Conservation (phyloP, 2,797 vertebrate genomes). For the Acanthornis magna region DNA sequence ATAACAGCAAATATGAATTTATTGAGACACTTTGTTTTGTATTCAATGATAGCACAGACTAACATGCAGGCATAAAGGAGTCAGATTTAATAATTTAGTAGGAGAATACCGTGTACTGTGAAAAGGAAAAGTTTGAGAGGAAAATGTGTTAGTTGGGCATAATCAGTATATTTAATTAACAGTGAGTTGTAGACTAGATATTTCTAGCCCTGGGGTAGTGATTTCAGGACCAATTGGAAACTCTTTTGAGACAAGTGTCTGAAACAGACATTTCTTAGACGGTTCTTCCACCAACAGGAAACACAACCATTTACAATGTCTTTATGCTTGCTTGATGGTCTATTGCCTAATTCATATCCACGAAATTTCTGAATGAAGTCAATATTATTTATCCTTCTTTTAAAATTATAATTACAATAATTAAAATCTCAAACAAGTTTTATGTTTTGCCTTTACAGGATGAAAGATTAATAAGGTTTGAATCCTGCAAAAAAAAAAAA, state of each 20-base stretch:
- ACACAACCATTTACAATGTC: not conserved
- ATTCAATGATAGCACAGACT: not conserved
- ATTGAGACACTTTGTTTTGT: not conserved
- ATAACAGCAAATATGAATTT: not conserved
- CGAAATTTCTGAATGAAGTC: not conserved
- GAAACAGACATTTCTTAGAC: not conserved
- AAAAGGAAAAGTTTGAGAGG: not conserved
- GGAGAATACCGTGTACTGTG: not conserved
- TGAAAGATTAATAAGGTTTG: not conserved
- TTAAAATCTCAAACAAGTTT: not conserved
- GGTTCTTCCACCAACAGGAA: not conserved
- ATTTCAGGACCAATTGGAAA: not conserved
- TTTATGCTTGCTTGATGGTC: not conserved
- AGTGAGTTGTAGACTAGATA: not conserved
- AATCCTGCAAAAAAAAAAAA: not conserved
- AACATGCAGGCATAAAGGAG: not conserved
- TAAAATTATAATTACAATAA: not conserved
- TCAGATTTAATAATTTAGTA: not conserved
- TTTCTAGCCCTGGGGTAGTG: not conserved
- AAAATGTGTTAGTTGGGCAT: not conserved
- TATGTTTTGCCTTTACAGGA: not conserved
- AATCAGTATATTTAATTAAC: not conserved
- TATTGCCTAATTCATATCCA: not conserved
- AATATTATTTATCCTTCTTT: not conserved
- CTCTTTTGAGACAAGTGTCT: not conserved